These are phyloP conservation scores for Taphrorychus bicolor DNA, from an alignment of 2,888 invertebrate genomes.

Conservation along the genomic window DNA sequence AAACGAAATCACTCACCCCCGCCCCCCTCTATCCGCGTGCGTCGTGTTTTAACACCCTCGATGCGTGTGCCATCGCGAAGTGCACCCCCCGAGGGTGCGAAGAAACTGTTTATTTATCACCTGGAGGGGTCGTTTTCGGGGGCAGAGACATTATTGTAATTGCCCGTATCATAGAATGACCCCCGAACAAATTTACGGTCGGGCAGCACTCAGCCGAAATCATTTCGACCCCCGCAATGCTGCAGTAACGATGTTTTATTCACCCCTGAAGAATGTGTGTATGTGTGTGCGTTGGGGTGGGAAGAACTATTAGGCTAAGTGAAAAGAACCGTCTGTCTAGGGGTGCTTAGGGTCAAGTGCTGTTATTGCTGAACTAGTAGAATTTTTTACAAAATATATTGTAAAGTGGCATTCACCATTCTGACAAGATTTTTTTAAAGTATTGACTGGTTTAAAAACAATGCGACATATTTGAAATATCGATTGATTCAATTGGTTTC, in stretches of 20 bases:
- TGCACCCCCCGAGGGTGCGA: constrained; percentile 30
- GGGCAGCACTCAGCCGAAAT: constrained; percentile 16
- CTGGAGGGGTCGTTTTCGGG: constrained; percentile 14
- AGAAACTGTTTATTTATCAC: constrained; percentile 38
- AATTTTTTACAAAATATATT: too few relatives aligned
- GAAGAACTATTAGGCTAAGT: background rate
- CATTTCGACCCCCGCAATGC: constrained; percentile 30
- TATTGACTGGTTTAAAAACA: too few relatives aligned
- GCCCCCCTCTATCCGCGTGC: constrained; percentile 7
- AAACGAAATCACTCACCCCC: constrained; percentile 19
- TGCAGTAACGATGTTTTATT: constrained; percentile 28
- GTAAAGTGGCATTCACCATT: too few relatives aligned
- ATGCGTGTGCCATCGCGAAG: constrained; percentile 6
- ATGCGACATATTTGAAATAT: too few relatives aligned
- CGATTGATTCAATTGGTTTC: too few relatives aligned
- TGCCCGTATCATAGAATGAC: background rate
- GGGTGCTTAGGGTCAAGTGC: too few relatives aligned
- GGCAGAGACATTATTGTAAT: background rate
- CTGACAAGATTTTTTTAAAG: too few relatives aligned
- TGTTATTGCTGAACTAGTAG: too few relatives aligned
- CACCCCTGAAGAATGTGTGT: constrained; percentile 11
- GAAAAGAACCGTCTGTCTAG: background rate
- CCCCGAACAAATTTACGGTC: constrained; percentile 11
- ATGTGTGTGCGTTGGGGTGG: too few relatives aligned
- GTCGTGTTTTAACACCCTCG: constrained; percentile 25